Evolutionary conservation across 2,888 invertebrate species (phyloP).

Genomic region (Brachypalpus laphriformis): DNA sequence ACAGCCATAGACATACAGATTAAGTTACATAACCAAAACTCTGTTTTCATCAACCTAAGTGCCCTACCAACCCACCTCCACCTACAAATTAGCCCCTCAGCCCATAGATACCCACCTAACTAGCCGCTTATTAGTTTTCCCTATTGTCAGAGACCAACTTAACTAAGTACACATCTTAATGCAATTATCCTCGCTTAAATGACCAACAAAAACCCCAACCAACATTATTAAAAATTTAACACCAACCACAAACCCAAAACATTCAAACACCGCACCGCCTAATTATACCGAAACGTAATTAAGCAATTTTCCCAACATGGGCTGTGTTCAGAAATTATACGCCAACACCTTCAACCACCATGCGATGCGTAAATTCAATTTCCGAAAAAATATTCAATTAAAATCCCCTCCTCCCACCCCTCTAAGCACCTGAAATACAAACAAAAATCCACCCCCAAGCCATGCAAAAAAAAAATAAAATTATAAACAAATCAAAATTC

Average conservation of each 20-base stretch:
- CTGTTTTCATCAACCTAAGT: no score
- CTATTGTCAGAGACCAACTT: background rate
- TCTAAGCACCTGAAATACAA: background rate
- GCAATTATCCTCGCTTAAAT: conserved; percentile 11
- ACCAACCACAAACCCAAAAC: background rate
- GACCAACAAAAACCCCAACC: background rate
- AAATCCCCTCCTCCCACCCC: background rate
- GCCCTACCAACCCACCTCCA: no score
- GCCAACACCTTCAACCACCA: background rate
- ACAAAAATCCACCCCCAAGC: background rate
- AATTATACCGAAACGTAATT: conserved; percentile 21
- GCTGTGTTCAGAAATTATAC: background rate
- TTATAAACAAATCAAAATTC: conserved; percentile 48
- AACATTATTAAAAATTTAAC: conserved; percentile 3
- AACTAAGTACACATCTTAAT: background rate
- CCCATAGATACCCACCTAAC: background rate
- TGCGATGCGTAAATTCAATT: conserved; percentile 13
- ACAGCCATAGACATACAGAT: background rate
- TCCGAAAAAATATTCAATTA: conserved; percentile 47
- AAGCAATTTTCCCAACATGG: conserved; percentile 8
- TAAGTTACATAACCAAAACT: background rate
- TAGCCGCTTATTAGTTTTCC: background rate
- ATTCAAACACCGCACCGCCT: conserved; percentile 12
- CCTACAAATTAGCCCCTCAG: background rate
- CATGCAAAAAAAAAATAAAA: background rate